Base-by-base conservation (phyloP, 2,797 vertebrate genomes). In the Oreonectes daqikongensis region DNA sequence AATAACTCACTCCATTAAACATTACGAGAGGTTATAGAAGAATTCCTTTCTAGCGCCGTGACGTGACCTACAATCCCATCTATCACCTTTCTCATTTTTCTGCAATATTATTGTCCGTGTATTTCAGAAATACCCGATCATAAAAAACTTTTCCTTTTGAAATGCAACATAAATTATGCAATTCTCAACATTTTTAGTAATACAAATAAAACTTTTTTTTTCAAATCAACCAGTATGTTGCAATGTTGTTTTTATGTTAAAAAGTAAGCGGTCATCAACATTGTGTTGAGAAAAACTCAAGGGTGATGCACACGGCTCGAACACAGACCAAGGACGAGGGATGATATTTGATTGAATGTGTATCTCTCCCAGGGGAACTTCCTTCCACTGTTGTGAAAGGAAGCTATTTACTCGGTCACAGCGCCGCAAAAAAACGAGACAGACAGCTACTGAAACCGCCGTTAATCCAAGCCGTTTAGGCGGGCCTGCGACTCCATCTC, bases 1-100 rank as follows among this genome's bases (percentile, higher is more conserved):
- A 89, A 90, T 93, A 93, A 92, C 88, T 90, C 90, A 91, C 88
- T 85, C 87, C 92, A 93, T 92, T 93, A 93, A 93, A 91, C 88
- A 90, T 91, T 92, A 91, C 84, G 86, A 89, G 86, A 81, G 85
- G 86, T 87, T 88, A 89, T 84, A 82, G 79, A 85, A 85, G 87
- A 79, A 87, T 84, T 87, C 86, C 87, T 88, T 77, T 79, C 87
- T 84, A 86, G 85, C 85, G 87, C 88, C 75, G 50, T 77, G 85
- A 89, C 86, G 88, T 87, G 87, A 90, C 85, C 84, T 89, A 86
- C 87, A 87, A 22, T 63, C 48, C 4, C 50, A 40, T 35, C 4
- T n/a, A 11, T 35, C 50, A 14, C n/a, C 75, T 78, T 75, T 52
- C 75, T 81, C 60, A 74, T 24, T 64, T 75, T 74, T 63, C 52